Conservation (phyloP, 1,140 invertebrate species). For the Drosophila sproati region DNA sequence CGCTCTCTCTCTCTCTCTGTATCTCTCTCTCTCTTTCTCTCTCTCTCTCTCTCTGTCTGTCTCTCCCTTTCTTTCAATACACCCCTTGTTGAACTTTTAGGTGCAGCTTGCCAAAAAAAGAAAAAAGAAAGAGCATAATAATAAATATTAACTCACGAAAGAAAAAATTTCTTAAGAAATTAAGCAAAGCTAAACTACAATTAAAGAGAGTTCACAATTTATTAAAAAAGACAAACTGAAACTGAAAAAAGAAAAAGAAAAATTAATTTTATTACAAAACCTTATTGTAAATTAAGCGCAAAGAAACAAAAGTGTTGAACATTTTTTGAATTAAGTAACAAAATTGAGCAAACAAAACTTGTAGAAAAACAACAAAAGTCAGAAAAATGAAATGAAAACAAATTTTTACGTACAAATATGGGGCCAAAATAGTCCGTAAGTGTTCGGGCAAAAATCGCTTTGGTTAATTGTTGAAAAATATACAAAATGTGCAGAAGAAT, state of each 20-base stretch:
- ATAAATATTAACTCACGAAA: conserved; percentile 39
- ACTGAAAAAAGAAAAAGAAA: conserved; percentile 4
- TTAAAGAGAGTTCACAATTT: conserved; percentile 41
- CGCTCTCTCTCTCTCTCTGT: conserved; percentile 1
- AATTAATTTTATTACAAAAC: conserved; percentile 78
- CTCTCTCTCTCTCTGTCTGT: conserved; percentile 8
- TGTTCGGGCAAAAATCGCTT: conserved; percentile 84
- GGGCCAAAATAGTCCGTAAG: conserved; percentile 85
- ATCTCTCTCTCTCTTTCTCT: conserved; percentile 17
- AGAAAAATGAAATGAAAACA: conserved; percentile 32
- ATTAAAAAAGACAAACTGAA: conserved; percentile 30
- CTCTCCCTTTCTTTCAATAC: conserved; percentile 16
- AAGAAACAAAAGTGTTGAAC: conserved; percentile 47
- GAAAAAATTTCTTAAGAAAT: conserved; percentile 43
- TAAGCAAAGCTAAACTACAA: conserved; percentile 47
- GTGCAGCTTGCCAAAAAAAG: conserved; percentile 50
- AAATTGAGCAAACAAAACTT: conserved; percentile 35
- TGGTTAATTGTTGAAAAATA: conserved; percentile 73
- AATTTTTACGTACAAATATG: conserved; percentile 57
- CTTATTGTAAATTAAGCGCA: conserved; percentile 83
- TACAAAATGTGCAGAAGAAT: conserved; percentile 49
- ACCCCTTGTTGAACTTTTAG: conserved; percentile 77
- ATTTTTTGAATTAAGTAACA: conserved; percentile 37
- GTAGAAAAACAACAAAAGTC: conserved; percentile 78
- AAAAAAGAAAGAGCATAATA: neutral